phyloP scores from a whole-genome alignment of 1,140 invertebrate genomes.

The Hypothenemus hampei region DNA sequence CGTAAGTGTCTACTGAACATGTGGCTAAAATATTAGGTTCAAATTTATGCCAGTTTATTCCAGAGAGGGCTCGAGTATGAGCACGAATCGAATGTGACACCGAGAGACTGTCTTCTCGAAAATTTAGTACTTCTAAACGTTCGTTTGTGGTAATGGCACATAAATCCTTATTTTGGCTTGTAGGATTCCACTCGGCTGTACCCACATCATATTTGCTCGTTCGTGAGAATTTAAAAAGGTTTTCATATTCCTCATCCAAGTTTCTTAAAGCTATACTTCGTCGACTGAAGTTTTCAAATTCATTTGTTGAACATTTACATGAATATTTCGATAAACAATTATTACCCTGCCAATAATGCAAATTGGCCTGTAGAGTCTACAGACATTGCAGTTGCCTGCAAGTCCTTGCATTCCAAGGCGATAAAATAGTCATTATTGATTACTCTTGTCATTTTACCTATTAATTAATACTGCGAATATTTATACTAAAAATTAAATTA shows the following conservation, averaged over 20 bases:
- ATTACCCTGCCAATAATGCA: conserved; percentile 80
- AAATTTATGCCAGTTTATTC: conserved; percentile 88
- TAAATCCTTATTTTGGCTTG: conserved; percentile 66
- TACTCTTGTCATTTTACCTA: conserved; percentile 45
- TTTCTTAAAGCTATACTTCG: conserved; percentile 76
- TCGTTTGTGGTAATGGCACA: conserved; percentile 88
- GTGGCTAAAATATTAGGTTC: conserved; percentile 86
- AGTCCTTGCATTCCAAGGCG: conserved; percentile 47
- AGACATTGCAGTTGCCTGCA: conserved; percentile 88
- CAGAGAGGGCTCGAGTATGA: conserved; percentile 85
- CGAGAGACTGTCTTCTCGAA: conserved; percentile 62
- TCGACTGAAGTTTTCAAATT: conserved; percentile 49
- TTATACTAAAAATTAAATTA: too few species aligned
- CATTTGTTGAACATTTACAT: conserved; percentile 4
- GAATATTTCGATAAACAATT: conserved; percentile 35
- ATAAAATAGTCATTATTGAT: conserved; percentile 42
- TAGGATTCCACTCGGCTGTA: conserved; percentile 88
- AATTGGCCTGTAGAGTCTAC: conserved; percentile 79
- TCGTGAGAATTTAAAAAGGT: conserved; percentile 71
- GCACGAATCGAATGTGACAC: conserved; percentile 70
- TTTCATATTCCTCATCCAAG: conserved; percentile 63
- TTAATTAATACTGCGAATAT: not conserved
- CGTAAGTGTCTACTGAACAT: conserved; percentile 90
- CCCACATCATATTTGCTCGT: conserved; percentile 93
- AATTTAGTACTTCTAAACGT: conserved; percentile 75